phyloP scores from a whole-genome alignment of 2,797 vertebrate genomes.

The Thripadectes ignobilis region DNA sequence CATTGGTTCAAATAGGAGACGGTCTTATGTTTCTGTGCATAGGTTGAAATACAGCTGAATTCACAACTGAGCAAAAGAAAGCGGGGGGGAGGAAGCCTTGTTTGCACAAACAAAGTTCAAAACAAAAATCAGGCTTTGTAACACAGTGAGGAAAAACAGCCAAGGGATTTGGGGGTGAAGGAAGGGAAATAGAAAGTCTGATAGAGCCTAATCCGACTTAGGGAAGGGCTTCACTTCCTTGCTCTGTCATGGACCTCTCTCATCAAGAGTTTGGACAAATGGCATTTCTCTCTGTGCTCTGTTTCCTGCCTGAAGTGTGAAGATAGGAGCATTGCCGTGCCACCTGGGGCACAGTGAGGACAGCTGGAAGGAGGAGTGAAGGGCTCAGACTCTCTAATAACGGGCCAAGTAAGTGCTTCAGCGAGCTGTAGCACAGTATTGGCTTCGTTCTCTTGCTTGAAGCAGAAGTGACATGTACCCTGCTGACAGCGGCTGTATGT shows the following conservation, averaged over 20 bases:
- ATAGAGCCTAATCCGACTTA: slow-evolving; percentile 46
- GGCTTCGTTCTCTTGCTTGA: slow-evolving; percentile 41
- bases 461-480: slow-evolving; percentile 52
- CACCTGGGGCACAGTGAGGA: slow-evolving; percentile 60
- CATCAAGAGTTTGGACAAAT: slow-evolving; percentile 54
- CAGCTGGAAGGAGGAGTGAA: slow-evolving; percentile 66
- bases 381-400: slow-evolving; percentile 52
- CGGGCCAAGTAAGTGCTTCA: slow-evolving; percentile 62
- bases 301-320: slow-evolving; percentile 65
- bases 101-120: background rate
- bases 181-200: slow-evolving; percentile 19
- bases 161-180: slow-evolving; percentile 16
- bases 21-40: background rate
- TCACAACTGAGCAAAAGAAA: background rate
- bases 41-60: background rate
- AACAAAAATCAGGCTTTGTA: background rate
- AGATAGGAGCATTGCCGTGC: slow-evolving; percentile 53
- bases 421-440: slow-evolving; percentile 58
- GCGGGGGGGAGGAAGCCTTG: background rate
- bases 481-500: slow-evolving; percentile 33
- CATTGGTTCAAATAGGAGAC: background rate
- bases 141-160: background rate
- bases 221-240: slow-evolving; percentile 35
- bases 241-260: slow-evolving; percentile 30
- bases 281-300: slow-evolving; percentile 60